These are phyloP conservation scores for Andrena haemorrhoa DNA, from an alignment of 2,888 invertebrate species.

Conservation along the genomic window DNA sequence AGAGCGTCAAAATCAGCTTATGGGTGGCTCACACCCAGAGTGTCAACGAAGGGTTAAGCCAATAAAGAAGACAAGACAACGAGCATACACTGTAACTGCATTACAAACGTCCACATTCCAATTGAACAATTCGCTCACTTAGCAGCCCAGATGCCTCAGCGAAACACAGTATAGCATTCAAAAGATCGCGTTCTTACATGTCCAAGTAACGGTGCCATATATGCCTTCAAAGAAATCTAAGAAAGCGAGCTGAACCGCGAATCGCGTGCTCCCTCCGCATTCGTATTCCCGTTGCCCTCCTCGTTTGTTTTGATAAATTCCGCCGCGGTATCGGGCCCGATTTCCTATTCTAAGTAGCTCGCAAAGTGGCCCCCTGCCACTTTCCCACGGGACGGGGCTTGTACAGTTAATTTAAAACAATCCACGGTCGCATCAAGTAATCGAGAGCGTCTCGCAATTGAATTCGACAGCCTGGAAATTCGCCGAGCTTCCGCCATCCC, in stretches of 20 bases:
- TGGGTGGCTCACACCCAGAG: too few relatives aligned
- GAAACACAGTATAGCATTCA: too few relatives aligned
- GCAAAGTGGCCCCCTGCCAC: conserved; percentile 39
- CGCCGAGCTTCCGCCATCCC: background rate
- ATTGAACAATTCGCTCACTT: too few relatives aligned
- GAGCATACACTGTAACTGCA: too few relatives aligned
- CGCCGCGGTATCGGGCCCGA: conserved; percentile 34
- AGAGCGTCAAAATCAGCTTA: too few relatives aligned
- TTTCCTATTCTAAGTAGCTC: conserved; percentile 41
- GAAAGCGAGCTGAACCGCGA: background rate
- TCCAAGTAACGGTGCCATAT: too few relatives aligned
- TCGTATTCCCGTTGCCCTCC: conserved; percentile 6
- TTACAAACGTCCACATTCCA: too few relatives aligned
- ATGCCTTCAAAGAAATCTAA: background rate
- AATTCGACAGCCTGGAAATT: conserved; percentile 27
- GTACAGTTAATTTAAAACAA: conserved; percentile 48
- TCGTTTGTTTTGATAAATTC: conserved; percentile 39
- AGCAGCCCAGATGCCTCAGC: too few relatives aligned
- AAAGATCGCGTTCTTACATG: too few relatives aligned
- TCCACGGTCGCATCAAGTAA: conserved; percentile 21
- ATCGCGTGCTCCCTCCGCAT: conserved; percentile 23
- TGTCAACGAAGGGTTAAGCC: too few relatives aligned
- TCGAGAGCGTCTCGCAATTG: conserved; percentile 2
- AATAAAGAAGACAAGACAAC: too few relatives aligned
- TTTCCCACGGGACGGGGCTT: background rate